phyloP scores from a whole-genome alignment of 2,888 invertebrate genomes.

The Caenorhabditis sulstoni region DNA sequence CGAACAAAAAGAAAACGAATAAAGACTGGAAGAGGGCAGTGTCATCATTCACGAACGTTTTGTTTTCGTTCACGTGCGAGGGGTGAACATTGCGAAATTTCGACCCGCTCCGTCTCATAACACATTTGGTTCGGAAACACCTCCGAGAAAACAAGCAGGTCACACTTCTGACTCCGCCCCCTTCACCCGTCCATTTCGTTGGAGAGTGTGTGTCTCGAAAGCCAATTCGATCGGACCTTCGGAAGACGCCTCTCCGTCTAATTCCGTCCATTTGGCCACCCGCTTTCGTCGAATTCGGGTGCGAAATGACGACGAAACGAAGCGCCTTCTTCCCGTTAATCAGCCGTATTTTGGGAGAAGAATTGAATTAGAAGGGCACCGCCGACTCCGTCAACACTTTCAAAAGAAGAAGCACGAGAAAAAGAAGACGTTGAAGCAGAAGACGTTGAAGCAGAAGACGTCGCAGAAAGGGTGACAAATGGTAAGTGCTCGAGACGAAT shows the following conservation, averaged over 20 bases:
- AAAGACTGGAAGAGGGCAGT: too few species aligned
- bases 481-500: slow-evolving; percentile 41
- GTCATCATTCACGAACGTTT: too few species aligned
- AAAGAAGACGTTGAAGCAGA: neutral
- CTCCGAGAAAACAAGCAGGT: neutral
- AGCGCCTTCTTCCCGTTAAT: slow-evolving; percentile 32
- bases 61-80: too few species aligned
- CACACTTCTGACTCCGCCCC: slow-evolving; percentile 2
- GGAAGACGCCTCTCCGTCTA: slow-evolving; percentile 6
- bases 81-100: too few species aligned
- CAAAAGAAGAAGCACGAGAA: too few species aligned
- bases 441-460: neutral
- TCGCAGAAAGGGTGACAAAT: slow-evolving; percentile 47
- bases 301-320: slow-evolving; percentile 21
- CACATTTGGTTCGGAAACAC: neutral
- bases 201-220: neutral
- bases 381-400: slow-evolving; percentile 38
- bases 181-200: slow-evolving; percentile 34
- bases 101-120: too few species aligned
- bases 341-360: slow-evolving; percentile 45
- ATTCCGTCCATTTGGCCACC: slow-evolving; percentile 49
- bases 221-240: slow-evolving; percentile 43
- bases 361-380: slow-evolving; percentile 56
- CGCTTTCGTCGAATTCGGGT: slow-evolving; percentile 16
- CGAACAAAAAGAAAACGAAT: too few species aligned